Base-by-base conservation (phyloP, 1,140 invertebrate genomes). In the Diorhabda elongata region DNA sequence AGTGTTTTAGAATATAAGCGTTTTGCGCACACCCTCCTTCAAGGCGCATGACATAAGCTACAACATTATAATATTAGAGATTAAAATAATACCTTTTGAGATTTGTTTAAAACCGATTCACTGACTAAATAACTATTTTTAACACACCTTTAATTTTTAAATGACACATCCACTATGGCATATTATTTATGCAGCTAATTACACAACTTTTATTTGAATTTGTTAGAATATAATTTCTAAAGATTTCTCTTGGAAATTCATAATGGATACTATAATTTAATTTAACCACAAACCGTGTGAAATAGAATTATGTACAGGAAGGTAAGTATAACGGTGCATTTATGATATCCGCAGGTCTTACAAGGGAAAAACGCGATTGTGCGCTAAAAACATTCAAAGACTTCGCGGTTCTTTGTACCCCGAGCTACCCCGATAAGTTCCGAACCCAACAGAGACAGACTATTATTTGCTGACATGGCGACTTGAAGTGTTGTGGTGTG, bases 391-490 rank as follows among this genome's bases (percentile, higher is more conserved):
- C 68, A 70, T 77, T 77, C 71, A 71, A 78, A 78, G 68, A 64
- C 66, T 77, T 78, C 73, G 76, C 76, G 76, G 71, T 78, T 76
- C 72, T 75, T 68, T 68, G 68, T 73, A 73, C 75, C 77, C 76
- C 79, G 78, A 77, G 68, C 76, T 70, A 77, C 76, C 76, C 78
- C 78, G 78, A 80, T 69, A 67, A 60, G 52, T 68, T 69, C 77
- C 79, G 79, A 80, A 66, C 58, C 64, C 71, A 68, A 72, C 69
- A 67, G 59, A 58, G 67, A 58, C 64, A 66, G 71, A 71, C 69
- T 71, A 66, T 71, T 68, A 74, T 71, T 74, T 81, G 79, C 79
- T 81, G 79, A 81, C 80, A 81, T 81, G 80, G 80, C 80, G 80
- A 74, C 77, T 78, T 81, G 75, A 72, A 77, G 78, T 80, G 76